These are phyloP conservation scores for Odontamblyopus lacepedii DNA, from an alignment of 2,797 vertebrate species.

Conservation along the genomic window DNA sequence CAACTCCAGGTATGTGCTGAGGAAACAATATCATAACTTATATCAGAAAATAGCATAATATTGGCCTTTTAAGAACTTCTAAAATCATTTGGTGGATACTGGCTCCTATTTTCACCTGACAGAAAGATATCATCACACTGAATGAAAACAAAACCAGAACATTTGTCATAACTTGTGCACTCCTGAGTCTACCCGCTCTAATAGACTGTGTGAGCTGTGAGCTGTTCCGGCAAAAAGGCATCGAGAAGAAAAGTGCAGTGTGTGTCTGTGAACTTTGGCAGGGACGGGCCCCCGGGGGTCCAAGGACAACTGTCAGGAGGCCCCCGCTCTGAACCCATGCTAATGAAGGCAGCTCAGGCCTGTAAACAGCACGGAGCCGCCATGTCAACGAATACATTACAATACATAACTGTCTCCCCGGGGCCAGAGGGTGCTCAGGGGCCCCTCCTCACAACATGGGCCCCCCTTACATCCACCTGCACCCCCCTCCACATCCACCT, in stretches of 20 bases:
- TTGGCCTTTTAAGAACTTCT: too few species aligned
- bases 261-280: conserved; percentile 75
- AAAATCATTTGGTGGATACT: too few species aligned
- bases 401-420: conserved; percentile 84
- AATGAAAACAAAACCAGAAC: not conserved
- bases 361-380: conserved; percentile 80
- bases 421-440: conserved; percentile 70
- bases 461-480: conserved; percentile 57
- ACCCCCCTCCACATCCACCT: conserved; percentile 52
- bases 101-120: too few species aligned
- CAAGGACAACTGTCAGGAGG: conserved; percentile 84
- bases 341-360: conserved; percentile 82
- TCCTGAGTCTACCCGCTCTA: conserved; percentile 11
- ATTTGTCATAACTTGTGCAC: not conserved
- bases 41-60: too few species aligned
- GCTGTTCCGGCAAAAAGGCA: conserved; percentile 72
- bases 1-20: too few species aligned
- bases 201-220: conserved; percentile 56
- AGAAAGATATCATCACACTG: too few species aligned
- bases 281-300: conserved; percentile 73
- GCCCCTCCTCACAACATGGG: conserved; percentile 21
- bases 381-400: conserved; percentile 85
- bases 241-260: conserved; percentile 41
- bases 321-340: conserved; percentile 78
- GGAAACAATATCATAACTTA: too few species aligned